Evolutionary conservation across 1,140 invertebrate genomes (phyloP), one percentile per base, ranked within the genome.

Genomic region (Phocides pigmalion): DNA sequence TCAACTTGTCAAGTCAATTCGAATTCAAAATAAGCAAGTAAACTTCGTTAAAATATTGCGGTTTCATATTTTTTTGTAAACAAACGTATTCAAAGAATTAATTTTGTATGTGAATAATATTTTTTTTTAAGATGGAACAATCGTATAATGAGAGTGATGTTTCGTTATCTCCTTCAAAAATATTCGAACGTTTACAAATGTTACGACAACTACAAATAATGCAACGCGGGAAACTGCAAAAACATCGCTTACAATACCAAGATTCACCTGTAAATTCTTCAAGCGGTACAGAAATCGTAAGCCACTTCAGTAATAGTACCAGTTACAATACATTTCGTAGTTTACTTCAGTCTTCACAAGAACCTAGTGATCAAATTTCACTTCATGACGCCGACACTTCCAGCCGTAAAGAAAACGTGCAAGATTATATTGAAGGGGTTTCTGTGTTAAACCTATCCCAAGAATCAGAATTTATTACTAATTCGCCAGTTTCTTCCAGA

Each of bases 291-390:
- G 88, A 91, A 82, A 81, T 91, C 22, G 77, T 91, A 19, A 91
- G 87, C 70, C 85, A 89, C 59, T 91, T 91, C 44, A 87, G 77
- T 62, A 86, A 87, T 39, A 89, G 80, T 37, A 89, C 87, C 0
- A 89, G 81, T 67, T 89, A 89, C 62, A 88, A 87, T 50, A 89
- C 86, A 12, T 91, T 91, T 68, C 76, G 74, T 15, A 85, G 80
- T 62, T 80, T 91, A 66, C 68, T 91, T 20, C 74, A 88, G 28
- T 81, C 79, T 37, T 47, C 80, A 8, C 56, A 69, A 42, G 79
- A 79, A 59, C 63, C 69, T 3, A 72, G 72, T 28, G 81, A 84
- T 15, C 62, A 15, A 35, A 35, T 16, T 17, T 51, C 47, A 4
- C 16, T 20, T 47, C 0, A 39, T 14, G 25, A 47, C 14, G 66